Evolutionary conservation across 2,888 invertebrate genomes (phyloP), one percentile per base, ranked within the genome.

Genomic region (Hirtodrosophila alboralis): DNA sequence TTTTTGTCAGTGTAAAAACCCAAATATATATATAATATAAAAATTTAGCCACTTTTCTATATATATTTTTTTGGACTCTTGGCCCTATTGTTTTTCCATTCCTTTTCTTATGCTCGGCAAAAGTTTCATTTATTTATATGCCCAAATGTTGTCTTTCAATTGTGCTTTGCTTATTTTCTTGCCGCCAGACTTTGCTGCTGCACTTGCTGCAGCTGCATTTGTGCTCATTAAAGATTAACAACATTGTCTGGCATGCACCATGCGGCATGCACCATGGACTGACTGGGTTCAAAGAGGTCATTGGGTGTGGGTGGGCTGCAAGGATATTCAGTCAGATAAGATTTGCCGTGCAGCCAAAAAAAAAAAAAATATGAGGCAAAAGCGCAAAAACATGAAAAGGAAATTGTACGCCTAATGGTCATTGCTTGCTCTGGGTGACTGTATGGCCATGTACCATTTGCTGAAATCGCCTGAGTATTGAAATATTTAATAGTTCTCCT

Each of bases 211-310:
- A 13, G 52, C 23, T 80, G 77, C 71, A 68, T 60, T 81, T 72
- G 72, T 37, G 60, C 75, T 66, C 72, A 79, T 84, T 81, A 84
- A 84, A 84, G 48, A 77, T 79, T 84, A 69, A 81, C 60, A 56
- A 60, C 72, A 77, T 77, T 79, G 75, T 81, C 78, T 84, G 72
- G 61, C 53, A 23, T 38, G 30, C 21, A 9, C 34, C 18, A 10
- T 48, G 36, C 27, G 38, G 30, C n/a, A n/a, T n/a, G n/a, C n/a
- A n/a, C n/a, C n/a, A n/a, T n/a, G n/a, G n/a, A n/a, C n/a, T n/a
- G n/a, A n/a, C n/a, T 30, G 54, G 31, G 49, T 60, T 60, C 38
- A 44, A 23, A n/a, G 47, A 37, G 49, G 41, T 47, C 47, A 56
- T 16, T 43, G 53, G 36, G 3, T 43, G 53, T 33, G 3, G 14